Base-by-base conservation (phyloP, 53 echinoderm and acorn worm species). In the Mesocentrotus franciscanus region DNA sequence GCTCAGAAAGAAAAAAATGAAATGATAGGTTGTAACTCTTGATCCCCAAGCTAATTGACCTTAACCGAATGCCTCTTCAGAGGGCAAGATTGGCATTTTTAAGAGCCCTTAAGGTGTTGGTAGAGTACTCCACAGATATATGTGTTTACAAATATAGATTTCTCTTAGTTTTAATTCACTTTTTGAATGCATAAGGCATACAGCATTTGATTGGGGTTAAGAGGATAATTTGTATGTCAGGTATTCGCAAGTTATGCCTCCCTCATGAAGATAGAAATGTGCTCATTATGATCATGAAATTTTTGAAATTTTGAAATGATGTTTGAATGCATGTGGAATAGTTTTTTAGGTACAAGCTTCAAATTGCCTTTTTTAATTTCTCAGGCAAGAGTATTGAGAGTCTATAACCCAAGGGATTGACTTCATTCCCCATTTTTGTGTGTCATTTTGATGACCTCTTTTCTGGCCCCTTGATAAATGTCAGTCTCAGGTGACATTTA, bases 401-500 rank as follows among this genome's bases (percentile, higher is more conserved):
- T 34, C 11, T 87, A 2, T 87, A 58, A 87, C 87, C 14, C 22
- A 10, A 84, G 57, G 34, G 27, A n/a, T 87, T 56, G 59, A 87
- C 87, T 87, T 87, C 87, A 87, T 58, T 87, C 58, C 58, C 87
- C 59, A 57, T 58, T 87, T 87, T 58, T 27, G 26, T 87, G 59
- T 81, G 18, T 81, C 81, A 87, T 58, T 87, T 87, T 87, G 57
- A 56, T 58, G 56, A 87, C 57, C 58, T 35, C 8, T 16, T 58
- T 87, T 13, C 87, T 57, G 87, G 87, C 87, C 68, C 61, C 91
- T 91, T 66, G 61, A 64, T 91, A 64, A 91, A 91, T 91, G 91
- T 91, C 61, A 91, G 64, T 91, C 91, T 66, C 66, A 39, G 91
- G 91, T 91, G 91, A 91, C 66, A 91, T 91, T 91, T 33, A 87